These are phyloP conservation scores for Fistularia tabacaria DNA, from an alignment of 2,797 vertebrate species.

Conservation along the genomic window DNA sequence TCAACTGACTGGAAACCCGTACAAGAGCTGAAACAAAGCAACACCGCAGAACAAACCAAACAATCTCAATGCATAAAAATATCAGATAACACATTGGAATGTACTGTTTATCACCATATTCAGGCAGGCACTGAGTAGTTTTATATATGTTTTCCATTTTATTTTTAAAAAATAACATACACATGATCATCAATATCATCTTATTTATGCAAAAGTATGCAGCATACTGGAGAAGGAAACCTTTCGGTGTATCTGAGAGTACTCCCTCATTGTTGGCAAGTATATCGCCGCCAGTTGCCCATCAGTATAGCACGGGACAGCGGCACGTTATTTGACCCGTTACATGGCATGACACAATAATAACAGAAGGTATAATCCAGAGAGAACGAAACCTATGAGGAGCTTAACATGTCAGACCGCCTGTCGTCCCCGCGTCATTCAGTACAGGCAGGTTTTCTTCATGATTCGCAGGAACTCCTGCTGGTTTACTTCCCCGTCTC, in stretches of 20 bases:
- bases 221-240: constrained; percentile 39
- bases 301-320: too few species aligned
- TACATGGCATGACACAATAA: constrained; percentile 37
- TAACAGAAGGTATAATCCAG: constrained; percentile 1
- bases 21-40: constrained; percentile 13
- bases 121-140: constrained; percentile 51
- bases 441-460: constrained; percentile 95
- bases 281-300: too few species aligned
- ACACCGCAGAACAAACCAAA: constrained; percentile 12
- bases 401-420: constrained; percentile 33
- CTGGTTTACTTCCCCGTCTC: constrained; percentile 92
- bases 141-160: too few species aligned
- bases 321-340: not conserved
- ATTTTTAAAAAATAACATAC: constrained; percentile 19
- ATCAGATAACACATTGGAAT: constrained; percentile 35
- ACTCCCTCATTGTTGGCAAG: too few species aligned
- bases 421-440: constrained; percentile 33
- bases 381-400: constrained; percentile 22
- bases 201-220: constrained; percentile 26
- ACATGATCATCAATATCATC: constrained; percentile 5
- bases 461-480: constrained; percentile 94
- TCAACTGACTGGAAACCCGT: constrained; percentile 4
- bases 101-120: constrained; percentile 31
- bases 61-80: constrained; percentile 5
- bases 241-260: not conserved